Evolutionary conservation across 2,113 vertebrate genomes (phyloP), one percentile per base, ranked within the genome.

Genomic region (Tetraodon nigroviridis): DNA sequence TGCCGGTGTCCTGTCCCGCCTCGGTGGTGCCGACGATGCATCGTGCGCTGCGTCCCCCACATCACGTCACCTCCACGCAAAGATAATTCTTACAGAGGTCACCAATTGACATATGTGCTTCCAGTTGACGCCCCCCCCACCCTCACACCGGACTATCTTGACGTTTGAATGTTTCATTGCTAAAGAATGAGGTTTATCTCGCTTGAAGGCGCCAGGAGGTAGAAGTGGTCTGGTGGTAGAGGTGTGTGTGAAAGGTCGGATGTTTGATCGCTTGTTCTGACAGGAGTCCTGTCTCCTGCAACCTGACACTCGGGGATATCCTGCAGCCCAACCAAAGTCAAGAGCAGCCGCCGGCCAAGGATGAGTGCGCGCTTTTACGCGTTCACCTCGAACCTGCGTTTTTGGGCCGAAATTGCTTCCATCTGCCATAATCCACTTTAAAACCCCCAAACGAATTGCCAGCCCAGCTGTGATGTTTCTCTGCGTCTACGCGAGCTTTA

Each of bases 11-110:
- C 55, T n/a, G 18, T 60, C 57, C 49, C 3, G 20, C 8, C 2
- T 15, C 29, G 50, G 46, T 69, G 68, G 42, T 69, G 76, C 49
- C 72, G 79, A 67, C 73, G 67, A 50, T 69, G 75, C 77, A 64
- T 64, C 60, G 66, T 37, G 42, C 6, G 6, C 52, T 46, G 53
- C 42, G 59, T 46, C 48, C 48, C 41, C 51, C n/a, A 54, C 64
- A 44, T 49, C 22, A 20, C 24, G 49, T 18, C 13, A 32, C 47
- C 24, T 29, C 37, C 17, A 32, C 61, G 50, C 27, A 4, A 54
- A 68, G 5, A 3, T n/a, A 20, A 14, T 27, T 19, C 10, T 27
- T 21, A 47, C 56, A 46, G 50, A 64, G 45, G 60, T 73, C 67
- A 64, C 1, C 5, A 17, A 15, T 13, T 32, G 29, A 17, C 51